Conservation (phyloP, 2,888 invertebrate genomes). For the Nysson spinosus region DNA sequence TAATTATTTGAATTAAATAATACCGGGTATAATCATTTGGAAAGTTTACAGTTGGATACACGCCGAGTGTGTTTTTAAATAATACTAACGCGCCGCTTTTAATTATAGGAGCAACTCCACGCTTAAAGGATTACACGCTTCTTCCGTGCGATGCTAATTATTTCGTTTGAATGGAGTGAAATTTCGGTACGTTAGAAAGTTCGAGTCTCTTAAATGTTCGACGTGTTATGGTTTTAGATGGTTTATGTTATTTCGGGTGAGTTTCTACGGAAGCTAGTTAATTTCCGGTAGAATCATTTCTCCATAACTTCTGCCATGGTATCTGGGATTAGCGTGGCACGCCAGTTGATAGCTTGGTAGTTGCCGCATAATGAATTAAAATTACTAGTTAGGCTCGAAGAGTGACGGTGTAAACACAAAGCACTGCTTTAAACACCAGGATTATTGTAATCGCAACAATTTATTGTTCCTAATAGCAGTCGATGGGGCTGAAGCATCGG, state of each 20-base stretch:
- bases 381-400: slow-evolving; percentile 57
- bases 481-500: slow-evolving; percentile 1
- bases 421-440: slow-evolving; percentile 65
- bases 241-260: too few relatives aligned
- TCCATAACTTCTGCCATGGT: not conserved
- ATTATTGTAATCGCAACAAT: slow-evolving; percentile 74
- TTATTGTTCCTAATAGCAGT: slow-evolving; percentile 63
- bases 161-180: not conserved
- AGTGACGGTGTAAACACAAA: slow-evolving; percentile 66
- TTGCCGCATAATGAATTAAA: slow-evolving; percentile 66
- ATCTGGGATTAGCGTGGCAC: slow-evolving; percentile 63
- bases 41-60: slow-evolving; percentile 38
- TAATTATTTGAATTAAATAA: slow-evolving; percentile 54
- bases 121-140: slow-evolving; percentile 29
- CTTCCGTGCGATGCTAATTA: slow-evolving; percentile 34
- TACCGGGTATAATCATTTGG: slow-evolving; percentile 54
- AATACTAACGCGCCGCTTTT: slow-evolving; percentile 32
- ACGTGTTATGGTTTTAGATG: too few relatives aligned
- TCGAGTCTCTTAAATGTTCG: too few relatives aligned
- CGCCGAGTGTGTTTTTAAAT: slow-evolving; percentile 7
- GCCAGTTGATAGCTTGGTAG: slow-evolving; percentile 46
- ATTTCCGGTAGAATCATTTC: too few relatives aligned
- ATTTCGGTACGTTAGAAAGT: slow-evolving; percentile 33
- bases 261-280: too few relatives aligned
- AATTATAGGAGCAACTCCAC: slow-evolving; percentile 35